Percentiles rank a stretch among this genome's conserved stretches.
phyloP scores from a whole-genome alignment of 2,797 vertebrate genomes.

The Octomys mimax region DNA sequence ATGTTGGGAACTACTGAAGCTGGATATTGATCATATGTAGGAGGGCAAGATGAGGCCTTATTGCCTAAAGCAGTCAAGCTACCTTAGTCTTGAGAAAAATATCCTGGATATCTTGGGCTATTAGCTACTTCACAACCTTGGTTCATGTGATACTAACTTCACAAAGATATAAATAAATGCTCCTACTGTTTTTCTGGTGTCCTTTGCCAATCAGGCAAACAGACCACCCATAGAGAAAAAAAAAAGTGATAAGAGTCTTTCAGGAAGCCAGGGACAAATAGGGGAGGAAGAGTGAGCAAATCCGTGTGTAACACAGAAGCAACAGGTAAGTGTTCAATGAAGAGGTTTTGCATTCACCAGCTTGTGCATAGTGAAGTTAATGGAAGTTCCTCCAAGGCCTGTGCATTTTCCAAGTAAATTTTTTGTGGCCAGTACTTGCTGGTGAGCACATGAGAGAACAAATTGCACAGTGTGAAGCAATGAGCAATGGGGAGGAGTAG shows the following conservation, averaged over 20 bases:
- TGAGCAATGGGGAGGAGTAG: conserved; percentile 38
- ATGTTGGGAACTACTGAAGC: too few relatives aligned
- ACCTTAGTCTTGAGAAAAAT: too few relatives aligned
- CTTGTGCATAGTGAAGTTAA: conserved; percentile 45
- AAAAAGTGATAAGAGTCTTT: conserved; percentile 10
- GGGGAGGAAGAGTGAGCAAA: neutral
- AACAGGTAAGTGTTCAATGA: neutral
- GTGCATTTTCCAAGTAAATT: neutral
- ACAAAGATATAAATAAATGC: too few relatives aligned
- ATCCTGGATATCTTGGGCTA: too few relatives aligned
- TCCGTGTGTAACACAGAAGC: neutral
- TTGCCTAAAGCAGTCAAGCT: too few relatives aligned
- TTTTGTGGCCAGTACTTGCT: neutral
- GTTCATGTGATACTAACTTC: too few relatives aligned
- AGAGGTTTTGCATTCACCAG: conserved; percentile 9
- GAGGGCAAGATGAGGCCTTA: too few relatives aligned
- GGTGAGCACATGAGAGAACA: neutral
- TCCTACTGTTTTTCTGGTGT: too few relatives aligned
- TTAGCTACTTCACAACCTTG: too few relatives aligned
- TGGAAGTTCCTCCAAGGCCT: neutral
- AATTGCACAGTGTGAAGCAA: conserved; percentile 30
- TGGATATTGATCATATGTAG: too few relatives aligned
- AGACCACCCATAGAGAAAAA: too few relatives aligned
- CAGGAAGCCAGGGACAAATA: conserved; percentile 5
- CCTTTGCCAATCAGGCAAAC: too few relatives aligned